Base-by-base conservation (phyloP, 2,888 invertebrate genomes). In the Drosophila barbarae region DNA sequence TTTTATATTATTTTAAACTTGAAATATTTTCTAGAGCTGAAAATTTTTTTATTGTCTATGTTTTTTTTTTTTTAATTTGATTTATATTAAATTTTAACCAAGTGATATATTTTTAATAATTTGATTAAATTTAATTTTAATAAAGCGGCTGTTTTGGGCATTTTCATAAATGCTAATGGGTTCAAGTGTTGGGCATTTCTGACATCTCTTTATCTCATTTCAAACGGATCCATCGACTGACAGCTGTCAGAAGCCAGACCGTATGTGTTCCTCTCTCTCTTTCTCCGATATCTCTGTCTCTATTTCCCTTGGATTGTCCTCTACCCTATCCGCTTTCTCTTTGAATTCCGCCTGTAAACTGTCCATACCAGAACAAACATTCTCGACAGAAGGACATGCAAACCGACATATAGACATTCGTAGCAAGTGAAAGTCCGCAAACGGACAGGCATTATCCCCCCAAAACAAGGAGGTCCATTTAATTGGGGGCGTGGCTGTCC, bases 401-500 rank as follows among this genome's bases (percentile, higher is more conserved):
- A 39, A 64, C 30, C 41, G 35, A 61, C 28, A 50, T 49, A 41
- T 61, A 61, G 58, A 44, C 44, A 59, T 28, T 44, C 23, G 15
- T 18, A 30, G 41, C 35, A 18, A 59, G 58, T 58, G 58, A 58
- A 58, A 58, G 58, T 58, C 41, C 34, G 32, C 56, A 30, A 32
- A 18, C 10, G 8, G 39, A 39, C 57, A 38, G 56, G 21, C 41
- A 21, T 35, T n/a, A 6, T 28, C 13, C 12, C 21, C 34, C 34
- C 38, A 36, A 52, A 64, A 18, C 5, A 30, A 8, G 12, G 28
- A 30, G 35, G 30, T 18, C 26, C 51, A 53, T 60, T 60, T 53
- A 60, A 53, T 60, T 53, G 65, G 42, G 52, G 70, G 70, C 52
- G 46, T 69, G 39, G 44, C 13, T 38, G 38, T 18, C 42, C 56